These are phyloP conservation scores for Poecile atricapillus DNA, from an alignment of 2,113 vertebrate genomes.

Conservation along the genomic window DNA sequence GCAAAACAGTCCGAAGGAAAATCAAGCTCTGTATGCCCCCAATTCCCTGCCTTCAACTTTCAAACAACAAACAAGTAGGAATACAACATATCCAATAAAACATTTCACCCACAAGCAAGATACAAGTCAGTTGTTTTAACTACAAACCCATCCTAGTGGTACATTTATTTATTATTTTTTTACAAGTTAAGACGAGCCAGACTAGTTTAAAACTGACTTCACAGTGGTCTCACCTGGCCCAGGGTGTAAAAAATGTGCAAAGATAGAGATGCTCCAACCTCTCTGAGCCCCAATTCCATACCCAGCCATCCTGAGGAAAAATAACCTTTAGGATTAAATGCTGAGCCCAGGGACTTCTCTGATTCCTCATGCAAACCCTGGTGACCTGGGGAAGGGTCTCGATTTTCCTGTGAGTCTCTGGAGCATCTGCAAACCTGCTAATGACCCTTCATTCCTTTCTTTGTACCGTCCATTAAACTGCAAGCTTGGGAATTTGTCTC, in stretches of 20 bases:
- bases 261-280: not conserved
- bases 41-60: not conserved
- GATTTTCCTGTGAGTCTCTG: not conserved
- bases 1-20: not conserved
- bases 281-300: not conserved
- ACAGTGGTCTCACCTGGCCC: not conserved
- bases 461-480: not conserved
- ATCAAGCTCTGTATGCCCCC: accelerated
- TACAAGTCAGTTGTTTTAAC: not conserved
- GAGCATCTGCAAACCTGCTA: not conserved
- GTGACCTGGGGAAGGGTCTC: not conserved
- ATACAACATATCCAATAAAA: not conserved
- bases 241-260: not conserved
- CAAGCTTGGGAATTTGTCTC: not conserved
- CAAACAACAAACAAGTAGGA: not conserved
- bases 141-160: not conserved
- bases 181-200: not conserved
- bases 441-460: not conserved
- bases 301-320: not conserved
- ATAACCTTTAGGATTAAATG: not conserved
- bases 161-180: not conserved
- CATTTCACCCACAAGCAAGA: not conserved
- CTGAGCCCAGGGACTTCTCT: not conserved
- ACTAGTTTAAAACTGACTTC: not conserved
- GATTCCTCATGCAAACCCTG: accelerated